A percentile compares a stretch with the other conserved stretches of the same genome.
phyloP scores from a whole-genome alignment of 2,888 invertebrate species.

The Hofmannophila pseudospretella region DNA sequence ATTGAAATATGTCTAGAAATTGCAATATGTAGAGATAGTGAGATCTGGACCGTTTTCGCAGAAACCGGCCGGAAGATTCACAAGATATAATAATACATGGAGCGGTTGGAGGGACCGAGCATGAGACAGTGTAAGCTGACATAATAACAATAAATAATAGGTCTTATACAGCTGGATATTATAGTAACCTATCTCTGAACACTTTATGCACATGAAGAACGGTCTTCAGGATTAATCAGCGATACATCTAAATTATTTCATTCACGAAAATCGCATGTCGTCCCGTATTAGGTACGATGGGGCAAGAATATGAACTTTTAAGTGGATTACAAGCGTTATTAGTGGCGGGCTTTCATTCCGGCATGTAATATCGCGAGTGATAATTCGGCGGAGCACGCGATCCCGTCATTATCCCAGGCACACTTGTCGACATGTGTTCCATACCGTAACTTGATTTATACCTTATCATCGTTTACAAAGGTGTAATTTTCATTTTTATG shows the following conservation, averaged over 20 bases:
- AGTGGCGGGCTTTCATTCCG: slow-evolving; percentile 47
- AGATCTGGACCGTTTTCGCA: too few relatives aligned
- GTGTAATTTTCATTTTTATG: too few relatives aligned
- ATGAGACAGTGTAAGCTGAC: too few relatives aligned
- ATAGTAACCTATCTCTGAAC: too few relatives aligned
- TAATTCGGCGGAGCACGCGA: slow-evolving; percentile 59
- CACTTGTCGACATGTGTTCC: slow-evolving; percentile 32
- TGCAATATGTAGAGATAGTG: not conserved
- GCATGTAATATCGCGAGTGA: slow-evolving; percentile 45
- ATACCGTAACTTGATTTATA: not conserved
- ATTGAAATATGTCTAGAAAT: not conserved
- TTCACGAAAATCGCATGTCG: slow-evolving; percentile 29
- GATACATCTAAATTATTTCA: slow-evolving; percentile 13
- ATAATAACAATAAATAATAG: too few relatives aligned
- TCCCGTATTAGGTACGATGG: slow-evolving; percentile 15
- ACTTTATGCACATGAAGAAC: not conserved
- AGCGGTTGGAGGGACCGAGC: too few relatives aligned
- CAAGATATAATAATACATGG: too few relatives aligned
- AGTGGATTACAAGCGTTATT: slow-evolving; percentile 58
- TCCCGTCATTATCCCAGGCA: slow-evolving; percentile 35
- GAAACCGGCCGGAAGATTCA: too few relatives aligned
- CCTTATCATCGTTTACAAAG: too few relatives aligned
- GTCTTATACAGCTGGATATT: too few relatives aligned
- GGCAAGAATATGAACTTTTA: slow-evolving; percentile 44
- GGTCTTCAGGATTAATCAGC: not conserved